Conservation (phyloP, 2,113 vertebrate species). For the Struthidea cinerea region DNA sequence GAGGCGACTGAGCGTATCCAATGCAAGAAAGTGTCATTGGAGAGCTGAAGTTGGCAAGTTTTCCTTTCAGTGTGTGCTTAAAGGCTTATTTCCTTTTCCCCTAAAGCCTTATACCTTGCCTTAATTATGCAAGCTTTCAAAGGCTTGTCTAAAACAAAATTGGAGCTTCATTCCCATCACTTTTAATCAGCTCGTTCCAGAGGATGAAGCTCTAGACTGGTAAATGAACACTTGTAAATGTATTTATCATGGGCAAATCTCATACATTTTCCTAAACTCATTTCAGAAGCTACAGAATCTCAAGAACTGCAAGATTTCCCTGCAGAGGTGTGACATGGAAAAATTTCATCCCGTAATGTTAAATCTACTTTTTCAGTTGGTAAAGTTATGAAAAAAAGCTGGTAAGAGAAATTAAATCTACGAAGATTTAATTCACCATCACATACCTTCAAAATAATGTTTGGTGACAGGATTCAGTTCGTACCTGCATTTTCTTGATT, state of each 20-base stretch:
- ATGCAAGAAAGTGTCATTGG: background rate
- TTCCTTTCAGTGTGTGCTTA: background rate
- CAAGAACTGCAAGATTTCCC: background rate
- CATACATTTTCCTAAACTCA: background rate
- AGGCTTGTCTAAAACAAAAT: background rate
- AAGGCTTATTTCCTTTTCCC: background rate
- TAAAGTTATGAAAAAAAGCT: background rate
- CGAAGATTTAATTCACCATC: background rate
- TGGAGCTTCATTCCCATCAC: background rate
- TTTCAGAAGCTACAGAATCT: background rate
- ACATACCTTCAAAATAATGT: background rate
- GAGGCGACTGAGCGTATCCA: background rate
- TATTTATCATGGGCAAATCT: background rate
- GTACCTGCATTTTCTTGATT: background rate
- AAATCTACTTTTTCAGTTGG: background rate
- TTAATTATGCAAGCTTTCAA: background rate
- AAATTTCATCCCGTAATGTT: background rate
- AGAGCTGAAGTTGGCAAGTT: background rate
- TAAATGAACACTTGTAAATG: background rate
- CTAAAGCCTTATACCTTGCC: background rate
- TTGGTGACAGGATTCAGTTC: background rate
- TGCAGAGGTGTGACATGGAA: background rate
- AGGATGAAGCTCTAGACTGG: background rate
- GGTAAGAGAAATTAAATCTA: background rate
- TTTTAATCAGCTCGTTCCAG: background rate